A percentile compares a stretch with the other conserved stretches of the same genome.
Conservation (phyloP, 2,797 vertebrate genomes). For the Halcyon chelicuti region DNA sequence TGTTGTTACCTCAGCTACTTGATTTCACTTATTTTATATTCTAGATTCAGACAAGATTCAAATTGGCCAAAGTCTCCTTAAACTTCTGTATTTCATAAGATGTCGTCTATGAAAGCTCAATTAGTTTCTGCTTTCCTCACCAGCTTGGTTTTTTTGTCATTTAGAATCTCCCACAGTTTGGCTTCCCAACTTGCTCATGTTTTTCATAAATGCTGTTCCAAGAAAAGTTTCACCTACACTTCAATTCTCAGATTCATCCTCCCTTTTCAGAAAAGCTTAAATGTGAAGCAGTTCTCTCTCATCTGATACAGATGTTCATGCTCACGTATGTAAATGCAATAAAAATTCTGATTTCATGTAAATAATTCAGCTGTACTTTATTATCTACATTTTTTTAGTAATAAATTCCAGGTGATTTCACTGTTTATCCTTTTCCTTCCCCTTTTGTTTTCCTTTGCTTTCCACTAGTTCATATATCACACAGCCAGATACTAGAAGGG, state of each 20-base stretch:
- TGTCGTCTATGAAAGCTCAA: not conserved
- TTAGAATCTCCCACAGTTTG: not conserved
- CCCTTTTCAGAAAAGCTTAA: not conserved
- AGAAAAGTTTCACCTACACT: not conserved
- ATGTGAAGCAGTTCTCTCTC: not conserved
- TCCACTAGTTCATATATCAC: not conserved
- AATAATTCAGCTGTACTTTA: not conserved
- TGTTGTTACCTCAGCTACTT: not conserved
- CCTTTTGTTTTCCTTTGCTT: not conserved
- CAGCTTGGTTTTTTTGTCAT: not conserved
- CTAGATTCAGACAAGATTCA: not conserved
- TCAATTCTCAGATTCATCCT: not conserved
- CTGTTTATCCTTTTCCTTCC: not conserved
- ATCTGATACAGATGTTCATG: not conserved
- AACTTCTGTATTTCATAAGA: not conserved
- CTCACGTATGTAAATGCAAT: not conserved
- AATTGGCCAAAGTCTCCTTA: not conserved
- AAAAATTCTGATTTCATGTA: not conserved
- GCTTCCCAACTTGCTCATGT: not conserved
- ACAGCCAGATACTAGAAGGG: not conserved
- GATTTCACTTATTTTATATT: not conserved
- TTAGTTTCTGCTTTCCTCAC: fast-evolving
- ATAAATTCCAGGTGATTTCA: not conserved
- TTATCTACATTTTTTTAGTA: not conserved
- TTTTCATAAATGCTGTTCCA: not conserved